Base-by-base conservation (phyloP, 2,888 invertebrate genomes). In the Eupeodes luniger region DNA sequence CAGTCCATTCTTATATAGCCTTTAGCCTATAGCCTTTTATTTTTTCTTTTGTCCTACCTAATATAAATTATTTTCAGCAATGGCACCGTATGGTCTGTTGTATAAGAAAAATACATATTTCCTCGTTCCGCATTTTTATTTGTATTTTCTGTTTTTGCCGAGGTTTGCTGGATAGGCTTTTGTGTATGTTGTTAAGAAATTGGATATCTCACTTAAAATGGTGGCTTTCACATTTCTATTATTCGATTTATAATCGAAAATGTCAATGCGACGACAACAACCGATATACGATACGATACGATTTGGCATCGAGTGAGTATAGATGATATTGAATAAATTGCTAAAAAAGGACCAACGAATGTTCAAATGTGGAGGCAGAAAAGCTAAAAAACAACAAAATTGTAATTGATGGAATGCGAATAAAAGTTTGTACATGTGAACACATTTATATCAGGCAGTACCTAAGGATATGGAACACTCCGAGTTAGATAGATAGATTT, bases 231-330 rank as follows among this genome's bases (percentile, higher is more conserved):
- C 80, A 84, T 77, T 87, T 87, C 76, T 76, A 61, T 79, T 87
- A 79, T 83, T 84, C 87, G 74, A 87, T 87, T 87, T 87, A 87
- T 84, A 87, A 87, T 87, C 87, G 80, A 87, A 81, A 57, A 83
- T 78, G 16, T 62, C 82, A 79, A 70, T 69, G 64, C 69, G 78
- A 83, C 69, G 51, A 67, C 36, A 16, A 51, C 51, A 51, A 36
- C 51, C 51, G 69, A 44, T n/a, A n/a, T 9, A 40, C 40, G 40
- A 40, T 40, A 40, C 40, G 40, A 40, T 40, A 40, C 14, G 44
- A 10, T 19, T 49, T 76, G 44, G 53, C 36, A 70, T 70, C 9
- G 40, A 40, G 40, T 69, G 69, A 19, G 64, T 44, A 40, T 64
- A 49, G 27, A 66, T 27, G 66, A 66, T n/a, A 62, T 53, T 53